Evolutionary conservation across 2,888 invertebrate species (phyloP).

Genomic region (Mesochorus sp.): DNA sequence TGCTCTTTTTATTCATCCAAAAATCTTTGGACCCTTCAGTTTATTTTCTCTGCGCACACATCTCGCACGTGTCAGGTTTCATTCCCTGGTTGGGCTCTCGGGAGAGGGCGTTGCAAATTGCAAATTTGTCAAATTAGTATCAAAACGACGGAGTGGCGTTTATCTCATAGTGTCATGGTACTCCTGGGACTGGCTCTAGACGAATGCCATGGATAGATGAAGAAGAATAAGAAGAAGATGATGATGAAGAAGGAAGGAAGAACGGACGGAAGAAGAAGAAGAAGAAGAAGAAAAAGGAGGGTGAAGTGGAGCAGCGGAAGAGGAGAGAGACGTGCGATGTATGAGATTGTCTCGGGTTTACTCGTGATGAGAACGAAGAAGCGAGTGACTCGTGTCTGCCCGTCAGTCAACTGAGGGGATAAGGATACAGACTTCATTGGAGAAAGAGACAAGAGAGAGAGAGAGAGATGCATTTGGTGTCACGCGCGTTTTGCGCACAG

Average conservation of each 20-base stretch:
- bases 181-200: not conserved
- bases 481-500: not conserved
- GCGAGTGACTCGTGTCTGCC: conserved; percentile 43
- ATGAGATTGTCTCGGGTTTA: not conserved
- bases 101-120: conserved; percentile 49
- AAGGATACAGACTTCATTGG: conserved; percentile 35
- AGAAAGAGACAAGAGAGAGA: not conserved
- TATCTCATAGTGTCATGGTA: conserved; percentile 35
- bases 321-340: not conserved
- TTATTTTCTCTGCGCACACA: conserved; percentile 3
- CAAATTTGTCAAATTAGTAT: conserved; percentile 61
- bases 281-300: conserved; percentile 18
- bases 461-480: not conserved
- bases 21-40: too few species aligned
- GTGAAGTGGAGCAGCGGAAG: conserved; percentile 13
- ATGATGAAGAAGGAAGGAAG: not conserved
- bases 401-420: conserved; percentile 44
- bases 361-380: conserved; percentile 6
- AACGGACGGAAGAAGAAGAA: not conserved
- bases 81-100: conserved; percentile 3
- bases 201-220: too few species aligned
- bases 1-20: too few species aligned
- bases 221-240: too few species aligned
- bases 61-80: conserved; percentile 1
- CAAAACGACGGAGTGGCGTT: conserved; percentile 42